Evolutionary conservation across 2,888 invertebrate genomes (phyloP), one percentile per base, ranked within the genome.

Genomic region (Allophyes oxyacanthae): DNA sequence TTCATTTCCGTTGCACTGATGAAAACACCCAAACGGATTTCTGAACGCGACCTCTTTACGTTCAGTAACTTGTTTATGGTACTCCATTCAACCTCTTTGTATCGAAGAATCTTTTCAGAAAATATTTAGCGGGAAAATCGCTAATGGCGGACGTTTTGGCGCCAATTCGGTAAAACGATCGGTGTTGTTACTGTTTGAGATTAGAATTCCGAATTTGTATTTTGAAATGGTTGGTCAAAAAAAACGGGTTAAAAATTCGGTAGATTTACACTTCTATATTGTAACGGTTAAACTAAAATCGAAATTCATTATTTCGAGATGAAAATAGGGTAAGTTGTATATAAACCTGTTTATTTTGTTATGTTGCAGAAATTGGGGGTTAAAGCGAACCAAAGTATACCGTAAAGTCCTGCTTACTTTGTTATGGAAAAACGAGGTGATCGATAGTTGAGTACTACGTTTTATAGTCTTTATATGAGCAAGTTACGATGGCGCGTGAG

Each of bases 1-100:
- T 72, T 64, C 55, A 81, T 81, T 79, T 81, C 81, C 78, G 71
- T 40, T 67, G 64, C 62, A 44, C 70, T 77, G 77, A 79, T 78
- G 79, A 72, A 77, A 78, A 67, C 68, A 64, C 51, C 70, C 44
- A 70, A 70, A 72, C 66, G 66, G 52, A 65, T 76, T 75, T 64
- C 68, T 46, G 68, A 67, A 75, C 68, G 68, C 64, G 55, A 71
- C 52, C 75, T 72, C 76, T 71, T 69, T 66, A 69, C 61, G 64
- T 66, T 65, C 66, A 61, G 65, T 58, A 72, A 75, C 70, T 72
- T 75, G 70, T 73, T 73, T 72, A 67, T 72, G 66, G 65, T 57
- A 54, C 44, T 60, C 62, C 45, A 75, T 75, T 72, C 58, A 75
- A 64, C 50, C 65, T 64, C 66, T 72, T 72, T 72, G 70, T 74